Evolutionary conservation across 2,888 invertebrate species (phyloP), one percentile per base, ranked within the genome.

Genomic region (Nephrocerus scutellatus): DNA sequence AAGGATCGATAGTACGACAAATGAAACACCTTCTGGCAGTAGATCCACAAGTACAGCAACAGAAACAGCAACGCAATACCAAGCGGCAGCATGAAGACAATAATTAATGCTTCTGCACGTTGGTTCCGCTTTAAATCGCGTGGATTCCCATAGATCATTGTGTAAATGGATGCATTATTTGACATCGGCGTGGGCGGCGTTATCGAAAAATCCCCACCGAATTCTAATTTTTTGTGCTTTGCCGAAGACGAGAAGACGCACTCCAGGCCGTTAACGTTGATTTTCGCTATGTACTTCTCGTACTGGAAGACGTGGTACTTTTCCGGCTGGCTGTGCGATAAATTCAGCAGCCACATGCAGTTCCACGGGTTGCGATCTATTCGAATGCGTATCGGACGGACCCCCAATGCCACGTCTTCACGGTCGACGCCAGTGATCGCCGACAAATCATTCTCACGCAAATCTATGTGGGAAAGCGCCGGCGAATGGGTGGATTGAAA

Each of bases 311-410:
- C 47, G 0, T 58, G 58, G 41, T 63, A 66, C 19, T 60, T 51
- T 25, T 64, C 59, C 5, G 66, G 66, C 20, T 60, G 52, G 2
- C 48, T 41, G 20, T 59, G 57, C 2, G 59, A 58, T 20, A 65
- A 57, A 13, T 60, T 55, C 10, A 62, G 50, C 28, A 66, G 30
- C 66, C 66, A 66, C 41, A 57, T 51, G 21, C 66, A 66, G 32
- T 60, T 60, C 66, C 65, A 66, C 2, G 61, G 64, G 53, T 66
- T 66, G 2, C 43, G 54, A 45, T 65, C 61, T 38, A 62, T 59
- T 6, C 47, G 41, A 5, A 66, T 48, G n/a, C 49, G 55, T 16
- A 59, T 32, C 29, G 53, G 46, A 18, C 41, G 42, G 22, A 41
- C 38, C 5, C 35, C 43, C 6, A 39, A 26, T 10, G 39, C 48